phyloP scores from a whole-genome alignment of 2,888 invertebrate species.

The Phyllotreta cruciferae region DNA sequence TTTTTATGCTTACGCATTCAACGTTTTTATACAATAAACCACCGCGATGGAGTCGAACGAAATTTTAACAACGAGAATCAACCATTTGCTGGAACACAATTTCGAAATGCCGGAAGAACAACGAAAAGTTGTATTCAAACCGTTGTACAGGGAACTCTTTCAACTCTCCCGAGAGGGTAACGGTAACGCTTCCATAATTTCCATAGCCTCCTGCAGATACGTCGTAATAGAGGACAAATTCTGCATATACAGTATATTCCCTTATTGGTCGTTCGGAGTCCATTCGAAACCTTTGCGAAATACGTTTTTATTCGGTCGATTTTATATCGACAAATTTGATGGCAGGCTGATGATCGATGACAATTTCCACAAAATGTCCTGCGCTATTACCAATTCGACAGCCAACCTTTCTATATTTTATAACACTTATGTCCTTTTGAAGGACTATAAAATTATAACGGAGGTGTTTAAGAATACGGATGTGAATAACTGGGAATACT shows the following conservation, averaged over 20 bases:
- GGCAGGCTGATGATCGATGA: conserved; percentile 33
- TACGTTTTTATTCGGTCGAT: conserved; percentile 28
- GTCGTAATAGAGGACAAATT: conserved; percentile 16
- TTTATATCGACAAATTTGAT: conserved; percentile 29
- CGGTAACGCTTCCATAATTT: conserved; percentile 7
- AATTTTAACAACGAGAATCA: too few relatives aligned
- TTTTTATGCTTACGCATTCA: too few relatives aligned
- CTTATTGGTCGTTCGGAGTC: conserved; percentile 35
- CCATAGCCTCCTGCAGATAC: conserved; percentile 29
- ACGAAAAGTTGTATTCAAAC: too few relatives aligned
- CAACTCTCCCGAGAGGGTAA: too few relatives aligned
- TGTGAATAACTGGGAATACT: conserved; percentile 33
- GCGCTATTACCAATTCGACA: conserved; percentile 4
- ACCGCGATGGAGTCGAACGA: too few relatives aligned
- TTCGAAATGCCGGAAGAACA: too few relatives aligned
- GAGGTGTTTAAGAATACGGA: conserved; percentile 32
- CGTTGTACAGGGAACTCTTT: too few relatives aligned
- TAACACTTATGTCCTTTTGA: conserved; percentile 33
- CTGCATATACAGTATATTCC: conserved; percentile 10
- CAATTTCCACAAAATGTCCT: conserved; percentile 23
- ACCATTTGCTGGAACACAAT: too few relatives aligned
- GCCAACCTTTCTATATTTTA: background rate
- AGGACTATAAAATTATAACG: conserved; percentile 32
- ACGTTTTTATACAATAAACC: too few relatives aligned
- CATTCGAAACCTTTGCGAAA: conserved; percentile 28